These are phyloP conservation scores for Arbacia lixula DNA, from an alignment of 53 echinoderm and acorn worm genomes.

Conservation along the genomic window DNA sequence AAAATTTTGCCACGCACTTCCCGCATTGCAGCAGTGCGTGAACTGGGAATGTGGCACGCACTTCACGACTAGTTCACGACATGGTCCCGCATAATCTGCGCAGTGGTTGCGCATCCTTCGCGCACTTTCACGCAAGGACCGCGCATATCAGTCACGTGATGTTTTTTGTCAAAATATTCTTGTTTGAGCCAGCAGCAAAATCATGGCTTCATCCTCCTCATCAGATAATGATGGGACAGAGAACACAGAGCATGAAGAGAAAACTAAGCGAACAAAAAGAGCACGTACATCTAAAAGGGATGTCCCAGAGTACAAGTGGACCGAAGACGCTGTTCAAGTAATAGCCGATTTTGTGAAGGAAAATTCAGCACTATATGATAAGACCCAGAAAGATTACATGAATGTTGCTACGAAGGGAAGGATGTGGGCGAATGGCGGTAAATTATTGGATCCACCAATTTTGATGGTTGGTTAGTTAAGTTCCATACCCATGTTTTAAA, in stretches of 20 bases:
- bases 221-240: slow-evolving; percentile 22
- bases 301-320: slow-evolving; percentile 27
- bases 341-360: slow-evolving; percentile 27
- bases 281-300: slow-evolving; percentile 31
- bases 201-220: slow-evolving; percentile 27
- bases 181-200: slow-evolving; percentile 26
- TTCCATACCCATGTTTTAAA: slow-evolving; percentile 29
- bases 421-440: slow-evolving; percentile 10
- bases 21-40: too few relatives aligned
- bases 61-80: too few relatives aligned
- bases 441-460: slow-evolving; percentile 15
- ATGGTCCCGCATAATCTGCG: too few relatives aligned
- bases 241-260: slow-evolving; percentile 30
- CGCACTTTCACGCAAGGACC: too few relatives aligned
- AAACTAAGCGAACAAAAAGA: slow-evolving; percentile 32
- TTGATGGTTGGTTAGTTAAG: slow-evolving; percentile 11
- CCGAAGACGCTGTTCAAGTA: background rate
- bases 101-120: too few relatives aligned
- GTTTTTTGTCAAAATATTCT: slow-evolving; percentile 20
- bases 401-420: slow-evolving; percentile 21
- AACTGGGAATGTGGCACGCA: too few relatives aligned
- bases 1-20: too few relatives aligned
- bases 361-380: slow-evolving; percentile 17
- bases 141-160: slow-evolving; percentile 24
- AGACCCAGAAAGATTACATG: slow-evolving; percentile 18